Evolutionary conservation across 1,140 invertebrate genomes (phyloP), one percentile per base, ranked within the genome.

Genomic region (Psilanteris sp.): DNA sequence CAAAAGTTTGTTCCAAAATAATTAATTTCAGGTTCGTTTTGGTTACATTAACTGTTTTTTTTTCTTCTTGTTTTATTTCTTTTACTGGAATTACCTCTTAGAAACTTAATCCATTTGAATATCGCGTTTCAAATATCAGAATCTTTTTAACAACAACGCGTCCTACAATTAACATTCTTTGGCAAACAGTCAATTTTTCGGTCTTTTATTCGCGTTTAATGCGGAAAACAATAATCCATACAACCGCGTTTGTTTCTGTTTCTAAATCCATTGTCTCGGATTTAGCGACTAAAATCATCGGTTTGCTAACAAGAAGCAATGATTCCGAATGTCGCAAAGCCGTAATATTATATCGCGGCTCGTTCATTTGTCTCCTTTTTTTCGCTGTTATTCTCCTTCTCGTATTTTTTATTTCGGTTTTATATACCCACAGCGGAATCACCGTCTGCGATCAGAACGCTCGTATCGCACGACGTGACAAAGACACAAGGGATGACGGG

Each of bases 311-410:
- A 50, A 48, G 22, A 20, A 62, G 22, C 29, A 37, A 27, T 11
- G 27, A 61, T 46, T 37, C n/a, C 27, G 31, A 37, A 37, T 18
- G 32, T 15, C 31, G 7, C 55, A 61, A 61, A 61, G 43, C 27
- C 26, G 57, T 50, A 62, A 62, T 26, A 41, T 50, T 50, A 62
- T 62, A 62, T 62, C 39, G 7, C 13, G 36, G 22, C 31, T 61
- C 20, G 27, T 20, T 48, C 32, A 18, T 36, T 46, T 29, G 57
- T 13, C 11, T 46, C 11, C 9, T 4, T 26, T 52, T 37, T 13
- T n/a, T 24, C 7, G n/a, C 18, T 31, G 8, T 24, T 9, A 1
- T 34, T 37, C 5, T 15, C 24, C 16, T 5, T 11, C 31, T 26
- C 5, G 26, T 13, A 10, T 14, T 41, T 20, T 18, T 37, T 26